Evolutionary conservation across 2,888 invertebrate genomes (phyloP), one percentile per base, ranked within the genome.

Genomic region (Teinopalpus imperialis): DNA sequence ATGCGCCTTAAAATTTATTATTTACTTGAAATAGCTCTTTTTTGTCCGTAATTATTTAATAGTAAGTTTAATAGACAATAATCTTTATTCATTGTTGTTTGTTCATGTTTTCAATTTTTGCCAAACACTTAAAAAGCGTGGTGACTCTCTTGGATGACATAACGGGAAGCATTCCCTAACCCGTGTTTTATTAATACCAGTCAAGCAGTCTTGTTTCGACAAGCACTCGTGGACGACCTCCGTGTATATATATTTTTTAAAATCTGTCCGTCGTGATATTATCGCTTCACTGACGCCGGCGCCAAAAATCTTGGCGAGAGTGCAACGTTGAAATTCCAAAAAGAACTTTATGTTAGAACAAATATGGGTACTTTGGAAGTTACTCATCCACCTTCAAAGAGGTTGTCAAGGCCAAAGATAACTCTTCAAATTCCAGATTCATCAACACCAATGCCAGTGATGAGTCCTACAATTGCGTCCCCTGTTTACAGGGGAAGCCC

Each of bases 141-240:
- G 61, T 56, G 56, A 53, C 41, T 49, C 34, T 53, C 49, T 59
- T 54, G 60, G 69, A 79, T 81, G 81, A 80, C 77, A 81, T 40
- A 35, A 45, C 75, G 74, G 74, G 70, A 74, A 73, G 68, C 66
- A 30, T 35, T 55, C 52, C 63, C 60, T 57, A 66, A 61, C 66
- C 61, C 63, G 65, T 59, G 73, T 66, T 77, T 68, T 87, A 87
- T 87, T 87, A 86, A 81, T 88, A 88, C 80, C 80, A n/a, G n/a
- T n/a, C n/a, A n/a, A n/a, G n/a, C 72, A 68, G 77, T 81, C 77
- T 81, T 82, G 74, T 63, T 71, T 69, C 67, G 56, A 48, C 69
- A 59, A 48, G 57, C 61, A 58, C 61, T 64, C 68, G 72, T 71
- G 78, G 69, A 77, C 81, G 82, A 72, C 66, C 71, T 54, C 58